Evolutionary conservation across 1,140 invertebrate genomes (phyloP).

Genomic region (Cardiocondyla obscurior): DNA sequence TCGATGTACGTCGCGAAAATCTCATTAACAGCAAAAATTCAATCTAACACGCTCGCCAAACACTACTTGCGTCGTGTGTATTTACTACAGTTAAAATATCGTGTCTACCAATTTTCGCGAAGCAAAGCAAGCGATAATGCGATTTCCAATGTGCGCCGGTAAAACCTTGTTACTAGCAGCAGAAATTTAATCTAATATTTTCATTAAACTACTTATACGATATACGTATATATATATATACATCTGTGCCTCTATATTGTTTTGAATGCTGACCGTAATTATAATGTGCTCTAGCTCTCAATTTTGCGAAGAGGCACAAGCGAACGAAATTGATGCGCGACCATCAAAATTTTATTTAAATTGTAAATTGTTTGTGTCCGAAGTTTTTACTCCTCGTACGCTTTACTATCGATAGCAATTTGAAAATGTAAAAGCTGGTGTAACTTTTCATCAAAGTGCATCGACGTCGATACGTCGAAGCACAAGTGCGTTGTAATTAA

Average conservation of each 20-base stretch:
- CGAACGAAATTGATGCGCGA: not conserved
- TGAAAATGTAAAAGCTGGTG: not conserved
- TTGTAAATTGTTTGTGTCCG: not conserved
- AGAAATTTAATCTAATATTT: constrained; percentile 55
- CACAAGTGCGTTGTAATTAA: not conserved
- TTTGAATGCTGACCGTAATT: constrained; percentile 31
- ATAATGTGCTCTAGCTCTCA: constrained; percentile 14
- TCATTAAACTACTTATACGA: constrained; percentile 42
- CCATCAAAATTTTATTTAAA: not conserved
- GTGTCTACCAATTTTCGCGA: constrained; percentile 52
- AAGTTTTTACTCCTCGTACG: not conserved
- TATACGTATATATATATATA: too few species aligned
- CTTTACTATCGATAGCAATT: not conserved
- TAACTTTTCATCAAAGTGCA: not conserved
- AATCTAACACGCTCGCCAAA: constrained; percentile 57
- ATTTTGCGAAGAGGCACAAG: not conserved
- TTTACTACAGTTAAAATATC: constrained; percentile 56
- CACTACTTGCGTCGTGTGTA: constrained; percentile 50
- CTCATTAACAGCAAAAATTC: constrained; percentile 56
- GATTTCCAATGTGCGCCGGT: constrained; percentile 47
- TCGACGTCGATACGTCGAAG: not conserved
- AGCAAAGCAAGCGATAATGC: constrained; percentile 56
- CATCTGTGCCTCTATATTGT: constrained; percentile 38
- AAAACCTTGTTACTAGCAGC: constrained; percentile 46
- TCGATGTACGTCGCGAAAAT: constrained; percentile 51